Evolutionary conservation across 1,140 invertebrate genomes (phyloP).

Genomic region (Drosophila kurseongensis): DNA sequence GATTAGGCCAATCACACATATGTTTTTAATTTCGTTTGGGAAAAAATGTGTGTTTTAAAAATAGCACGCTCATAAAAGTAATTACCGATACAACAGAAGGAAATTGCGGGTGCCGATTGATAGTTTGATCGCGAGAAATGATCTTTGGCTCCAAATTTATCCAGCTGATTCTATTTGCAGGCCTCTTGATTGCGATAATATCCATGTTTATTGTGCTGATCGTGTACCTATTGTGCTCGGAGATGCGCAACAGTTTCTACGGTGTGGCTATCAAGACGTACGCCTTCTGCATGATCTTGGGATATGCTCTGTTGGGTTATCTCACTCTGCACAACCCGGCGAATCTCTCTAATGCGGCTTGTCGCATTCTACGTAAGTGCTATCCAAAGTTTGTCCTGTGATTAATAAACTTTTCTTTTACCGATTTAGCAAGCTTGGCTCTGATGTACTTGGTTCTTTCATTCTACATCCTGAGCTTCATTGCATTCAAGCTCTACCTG

Average conservation of each 20-base stretch:
- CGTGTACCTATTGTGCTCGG: slow-evolving; percentile 74
- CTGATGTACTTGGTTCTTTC: slow-evolving; percentile 68
- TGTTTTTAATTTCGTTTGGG: slow-evolving; percentile 17
- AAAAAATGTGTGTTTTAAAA: slow-evolving; percentile 20
- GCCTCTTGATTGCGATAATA: slow-evolving; percentile 73
- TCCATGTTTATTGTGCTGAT: slow-evolving; percentile 76
- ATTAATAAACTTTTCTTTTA: not conserved
- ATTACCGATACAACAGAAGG: slow-evolving; percentile 41
- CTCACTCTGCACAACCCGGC: slow-evolving; percentile 69
- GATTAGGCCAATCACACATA: slow-evolving; percentile 15
- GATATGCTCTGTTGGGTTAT: slow-evolving; percentile 72
- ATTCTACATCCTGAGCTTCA: slow-evolving; percentile 78
- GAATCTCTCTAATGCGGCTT: slow-evolving; percentile 54
- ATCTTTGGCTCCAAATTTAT: not conserved
- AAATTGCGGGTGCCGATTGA: slow-evolving; percentile 17
- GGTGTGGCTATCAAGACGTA: slow-evolving; percentile 77
- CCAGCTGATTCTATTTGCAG: slow-evolving; percentile 30
- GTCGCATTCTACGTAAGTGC: slow-evolving; percentile 70
- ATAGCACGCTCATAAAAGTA: slow-evolving; percentile 62
- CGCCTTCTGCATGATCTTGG: slow-evolving; percentile 69
- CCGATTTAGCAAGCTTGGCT: slow-evolving; percentile 56
- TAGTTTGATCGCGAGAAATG: slow-evolving; percentile 13
- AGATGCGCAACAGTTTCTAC: slow-evolving; percentile 78
- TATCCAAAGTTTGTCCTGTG: not conserved
- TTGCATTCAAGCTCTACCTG: slow-evolving; percentile 76